Base-by-base conservation (phyloP, 2,113 vertebrate species). In the Larimichthys crocea region DNA sequence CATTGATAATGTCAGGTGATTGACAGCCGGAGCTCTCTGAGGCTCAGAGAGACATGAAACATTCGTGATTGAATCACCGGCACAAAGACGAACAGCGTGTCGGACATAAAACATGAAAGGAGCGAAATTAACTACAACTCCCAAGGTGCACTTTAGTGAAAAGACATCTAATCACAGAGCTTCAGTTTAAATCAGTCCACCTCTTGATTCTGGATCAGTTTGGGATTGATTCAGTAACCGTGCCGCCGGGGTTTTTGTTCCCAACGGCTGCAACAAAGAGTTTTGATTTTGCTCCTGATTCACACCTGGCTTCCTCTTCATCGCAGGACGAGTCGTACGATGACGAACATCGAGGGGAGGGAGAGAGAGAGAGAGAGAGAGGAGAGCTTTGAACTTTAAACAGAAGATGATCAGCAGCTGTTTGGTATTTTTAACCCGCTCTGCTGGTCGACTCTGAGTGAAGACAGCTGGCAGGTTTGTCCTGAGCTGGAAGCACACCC, bases 381-480 rank as follows among this genome's bases (percentile, higher is more conserved):
- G 5, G 16, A 10, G 52, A 6, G 49, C 42, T 31, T 24, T 31
- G 50, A 73, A n/a, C 15, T 44, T 26, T 3, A 17, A 65, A 22
- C 40, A 44, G 70, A 31, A 15, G 49, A 5, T 8, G 56, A 72
- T 64, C 66, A 42, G 48, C 73, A 71, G 65, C n/a, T 63, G 44
- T 46, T 75, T 49, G 6, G 11, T n/a, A 29, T 82, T 20, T 57
- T 26, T 16, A 14, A 42, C 15, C 4, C 4, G 5, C 17, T 76
- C 29, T 29, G 74, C 46, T 53, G 20, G 26, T 3, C 12, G 67
- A 49, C 62, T 50, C 50, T 48, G 63, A 71, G 17, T 46, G 48
- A 72, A 55, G 49, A 67, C 72, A 72, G 71, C 81, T 71, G 77
- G 49, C 71, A 31, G 63, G 44, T 68, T 74, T 12, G 74, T 82